Percentiles rank a stretch among this genome's conserved stretches.
Evolutionary conservation across 2,888 invertebrate genomes (phyloP).

Genomic region (Lasioglossum marginatum): DNA sequence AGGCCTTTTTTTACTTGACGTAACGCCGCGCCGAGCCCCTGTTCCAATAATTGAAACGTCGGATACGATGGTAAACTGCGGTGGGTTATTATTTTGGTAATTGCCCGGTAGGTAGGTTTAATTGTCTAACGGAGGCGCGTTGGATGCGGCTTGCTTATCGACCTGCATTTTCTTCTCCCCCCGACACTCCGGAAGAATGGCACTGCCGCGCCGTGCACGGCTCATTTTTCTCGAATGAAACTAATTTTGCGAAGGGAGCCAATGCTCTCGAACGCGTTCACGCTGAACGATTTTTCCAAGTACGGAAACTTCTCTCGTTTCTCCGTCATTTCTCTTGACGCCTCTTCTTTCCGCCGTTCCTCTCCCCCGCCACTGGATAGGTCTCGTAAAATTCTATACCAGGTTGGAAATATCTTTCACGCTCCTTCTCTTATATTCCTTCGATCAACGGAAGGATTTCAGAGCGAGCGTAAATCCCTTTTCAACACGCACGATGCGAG

Average conservation of each 20-base stretch:
- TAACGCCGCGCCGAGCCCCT: slow-evolving; percentile 10
- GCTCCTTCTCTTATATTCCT: slow-evolving; percentile 1
- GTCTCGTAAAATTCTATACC: neutral
- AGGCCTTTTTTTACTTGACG: slow-evolving; percentile 24
- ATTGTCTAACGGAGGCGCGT: slow-evolving; percentile 45
- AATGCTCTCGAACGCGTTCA: neutral
- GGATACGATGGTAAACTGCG: slow-evolving; percentile 15
- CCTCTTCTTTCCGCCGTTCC: neutral
- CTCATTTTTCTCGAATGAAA: slow-evolving; percentile 40
- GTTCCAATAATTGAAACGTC: slow-evolving; percentile 49
- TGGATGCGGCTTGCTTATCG: slow-evolving; percentile 22
- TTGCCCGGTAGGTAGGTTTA: slow-evolving; percentile 55
- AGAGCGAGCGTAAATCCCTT: neutral
- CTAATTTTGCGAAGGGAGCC: slow-evolving; percentile 36
- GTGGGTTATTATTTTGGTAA: slow-evolving; percentile 62
- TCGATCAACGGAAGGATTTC: slow-evolving; percentile 3
- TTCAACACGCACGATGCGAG: neutral
- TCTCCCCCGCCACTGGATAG: neutral
- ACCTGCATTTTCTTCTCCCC: neutral
- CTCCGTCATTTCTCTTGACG: neutral
- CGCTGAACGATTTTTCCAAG: slow-evolving; percentile 16
- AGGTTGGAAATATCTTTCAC: neutral
- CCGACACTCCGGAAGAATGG: neutral
- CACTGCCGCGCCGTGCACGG: neutral
- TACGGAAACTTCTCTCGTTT: neutral